These are phyloP conservation scores for Salpingus planirostris DNA, from an alignment of 2,888 invertebrate species.

Conservation along the genomic window DNA sequence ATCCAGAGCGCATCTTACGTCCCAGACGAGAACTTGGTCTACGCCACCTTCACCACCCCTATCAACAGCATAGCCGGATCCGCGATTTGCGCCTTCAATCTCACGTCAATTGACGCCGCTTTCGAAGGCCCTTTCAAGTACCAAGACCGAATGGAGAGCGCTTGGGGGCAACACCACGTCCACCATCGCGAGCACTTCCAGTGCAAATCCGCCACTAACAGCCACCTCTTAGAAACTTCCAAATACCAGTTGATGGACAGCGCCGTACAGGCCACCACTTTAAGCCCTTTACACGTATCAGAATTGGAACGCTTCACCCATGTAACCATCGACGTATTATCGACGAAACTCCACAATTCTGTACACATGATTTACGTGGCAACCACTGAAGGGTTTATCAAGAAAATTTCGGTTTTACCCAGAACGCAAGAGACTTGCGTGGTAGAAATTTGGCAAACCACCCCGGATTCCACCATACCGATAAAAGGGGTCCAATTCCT, in stretches of 20 bases:
- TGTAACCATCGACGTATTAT: constrained; percentile 73
- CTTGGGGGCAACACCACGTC: constrained; percentile 64
- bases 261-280: constrained; percentile 67
- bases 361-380: constrained; percentile 76
- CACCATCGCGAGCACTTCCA: constrained; percentile 53
- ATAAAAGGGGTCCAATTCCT: constrained; percentile 68
- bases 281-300: constrained; percentile 60
- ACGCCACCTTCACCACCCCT: constrained; percentile 79
- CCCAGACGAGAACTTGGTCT: constrained; percentile 65
- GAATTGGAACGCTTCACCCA: constrained; percentile 65
- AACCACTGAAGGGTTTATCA: constrained; percentile 63
- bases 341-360: constrained; percentile 58
- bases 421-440: constrained; percentile 65
- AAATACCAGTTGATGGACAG: constrained; percentile 83
- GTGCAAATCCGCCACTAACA: constrained; percentile 43
- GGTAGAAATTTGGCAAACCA: constrained; percentile 74
- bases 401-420: constrained; percentile 73
- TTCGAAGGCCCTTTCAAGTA: constrained; percentile 83
- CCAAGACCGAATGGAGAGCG: constrained; percentile 64
- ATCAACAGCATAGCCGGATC: constrained; percentile 85
- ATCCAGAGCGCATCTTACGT: constrained; percentile 78
- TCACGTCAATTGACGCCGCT: constrained; percentile 68
- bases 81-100: constrained; percentile 84
- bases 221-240: constrained; percentile 51
- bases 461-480: constrained; percentile 46